Base-by-base conservation (phyloP, 2,888 invertebrate genomes). In the Ischnura elegans region DNA sequence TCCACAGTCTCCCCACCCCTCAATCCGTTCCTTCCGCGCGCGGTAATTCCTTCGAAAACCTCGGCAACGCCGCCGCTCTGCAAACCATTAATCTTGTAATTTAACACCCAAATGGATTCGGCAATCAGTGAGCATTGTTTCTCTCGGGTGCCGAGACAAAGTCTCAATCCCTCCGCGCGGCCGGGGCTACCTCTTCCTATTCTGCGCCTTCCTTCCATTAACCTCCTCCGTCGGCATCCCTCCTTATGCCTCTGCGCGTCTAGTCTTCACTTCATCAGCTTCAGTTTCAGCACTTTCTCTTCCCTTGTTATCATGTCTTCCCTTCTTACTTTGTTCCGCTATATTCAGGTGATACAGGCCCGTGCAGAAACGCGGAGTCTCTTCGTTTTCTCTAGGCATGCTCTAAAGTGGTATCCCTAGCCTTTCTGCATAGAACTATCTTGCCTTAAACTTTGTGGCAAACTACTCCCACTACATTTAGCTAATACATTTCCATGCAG, bases 21-120 rank as follows among this genome's bases (percentile, higher is more conserved):
- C 43, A 43, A 2, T 43, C 43, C 29, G 29, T 4, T 45, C 86
- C 86, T 86, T n/a, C 19, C 43, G 2, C 85, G 85, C 85, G 13
- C 51, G 2, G 43, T 85, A 85, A 85, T 85, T 85, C 85, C 45
- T 45, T 42, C 25, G n/a, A 42, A 85, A 85, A 43, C 85, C 45
- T 46, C 86, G n/a, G 2, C 47, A 47, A 47, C 61, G n/a, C 16
- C 25, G 61, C 25, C 76, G 29, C 76, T 46, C 45, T 5, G 45
- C 43, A 86, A 86, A 86, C 46, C 43, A 86, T 86, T 86, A 86
- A 45, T 46, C 46, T 86, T 45, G 46, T 46, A 46, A 86, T 86
- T 86, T 86, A 45, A 86, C 86, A n/a, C 86, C 45, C 86, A 86
- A 86, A 86, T 86, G 86, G 46, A 86, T 46, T 86, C 86, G 46